Conservation (phyloP, 2,888 invertebrate species). For the Argyresthia goedartella region DNA sequence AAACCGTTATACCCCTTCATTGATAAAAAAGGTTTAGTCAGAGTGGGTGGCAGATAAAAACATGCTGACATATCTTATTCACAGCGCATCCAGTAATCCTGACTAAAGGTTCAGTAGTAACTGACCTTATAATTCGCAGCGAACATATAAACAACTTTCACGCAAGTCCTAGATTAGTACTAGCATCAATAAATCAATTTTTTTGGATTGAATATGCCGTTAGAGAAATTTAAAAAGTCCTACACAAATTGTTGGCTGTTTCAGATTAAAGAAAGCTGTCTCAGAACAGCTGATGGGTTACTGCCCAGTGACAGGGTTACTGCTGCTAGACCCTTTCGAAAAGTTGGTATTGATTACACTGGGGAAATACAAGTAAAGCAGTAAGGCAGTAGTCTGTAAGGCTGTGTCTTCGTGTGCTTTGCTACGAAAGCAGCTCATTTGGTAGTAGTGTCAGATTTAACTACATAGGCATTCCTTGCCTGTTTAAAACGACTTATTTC, state of each 20-base stretch:
- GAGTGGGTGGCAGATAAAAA: conserved; percentile 2
- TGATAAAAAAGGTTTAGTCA: too few relatives aligned
- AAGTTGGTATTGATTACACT: conserved; percentile 12
- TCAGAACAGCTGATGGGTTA: conserved; percentile 14
- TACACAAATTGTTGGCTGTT: conserved; percentile 14
- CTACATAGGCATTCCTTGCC: background rate
- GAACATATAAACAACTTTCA: conserved; percentile 10
- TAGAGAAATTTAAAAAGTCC: conserved; percentile 12
- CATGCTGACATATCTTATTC: background rate
- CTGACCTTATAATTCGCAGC: background rate
- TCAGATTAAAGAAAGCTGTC: conserved; percentile 10
- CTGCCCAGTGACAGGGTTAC: conserved; percentile 9
- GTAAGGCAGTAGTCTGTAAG: conserved; percentile 9
- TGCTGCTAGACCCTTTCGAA: conserved; percentile 9
- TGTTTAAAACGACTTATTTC: background rate
- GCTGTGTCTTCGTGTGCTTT: conserved; percentile 12
- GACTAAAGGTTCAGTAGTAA: background rate
- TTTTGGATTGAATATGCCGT: conserved; percentile 14
- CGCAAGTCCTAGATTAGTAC: conserved; percentile 9
- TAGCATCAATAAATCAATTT: conserved; percentile 7
- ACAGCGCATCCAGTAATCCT: conserved; percentile 3
- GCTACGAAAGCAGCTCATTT: conserved; percentile 11
- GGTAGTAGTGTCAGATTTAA: conserved; percentile 4
- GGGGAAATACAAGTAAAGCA: conserved; percentile 12
- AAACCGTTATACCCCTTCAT: background rate